Percentiles rank a stretch among this genome's conserved stretches.
Conservation (phyloP, 2,888 invertebrate genomes). For the Drosophila dives region DNA sequence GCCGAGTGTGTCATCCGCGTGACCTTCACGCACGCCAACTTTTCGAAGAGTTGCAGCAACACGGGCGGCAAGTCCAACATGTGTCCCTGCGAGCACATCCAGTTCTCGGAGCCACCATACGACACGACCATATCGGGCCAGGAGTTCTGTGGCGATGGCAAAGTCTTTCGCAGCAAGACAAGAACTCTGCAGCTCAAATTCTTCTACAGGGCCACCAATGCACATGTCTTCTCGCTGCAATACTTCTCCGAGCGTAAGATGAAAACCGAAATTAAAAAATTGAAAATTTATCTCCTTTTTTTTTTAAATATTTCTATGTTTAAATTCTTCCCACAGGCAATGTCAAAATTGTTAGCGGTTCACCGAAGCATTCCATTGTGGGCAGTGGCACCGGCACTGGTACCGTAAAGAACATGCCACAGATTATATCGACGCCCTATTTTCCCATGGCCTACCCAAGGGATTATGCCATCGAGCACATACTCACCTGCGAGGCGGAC, state of each 20-base stretch:
- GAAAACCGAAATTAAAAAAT: not conserved
- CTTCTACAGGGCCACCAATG: conserved; percentile 87
- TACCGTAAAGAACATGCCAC: conserved; percentile 84
- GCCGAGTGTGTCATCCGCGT: conserved; percentile 88
- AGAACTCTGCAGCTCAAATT: conserved; percentile 87
- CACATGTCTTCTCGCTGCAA: conserved; percentile 88
- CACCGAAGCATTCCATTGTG: conserved; percentile 83
- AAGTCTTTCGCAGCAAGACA: conserved; percentile 87
- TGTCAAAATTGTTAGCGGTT: conserved; percentile 86
- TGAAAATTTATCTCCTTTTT: not conserved
- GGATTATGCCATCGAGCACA: conserved; percentile 88
- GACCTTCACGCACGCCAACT: conserved; percentile 83
- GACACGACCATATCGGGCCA: conserved; percentile 87
- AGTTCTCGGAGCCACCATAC: conserved; percentile 88
- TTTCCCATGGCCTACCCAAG: conserved; percentile 89
- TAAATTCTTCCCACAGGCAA: conserved; percentile 85
- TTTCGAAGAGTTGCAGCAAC: conserved; percentile 83
- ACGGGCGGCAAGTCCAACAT: conserved; percentile 78
- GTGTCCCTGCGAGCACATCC: conserved; percentile 87
- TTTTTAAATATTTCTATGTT: no score
- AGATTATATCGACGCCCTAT: conserved; percentile 88
- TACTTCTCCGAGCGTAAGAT: conserved; percentile 88
- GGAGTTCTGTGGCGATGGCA: conserved; percentile 87
- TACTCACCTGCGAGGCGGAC: conserved; percentile 87
- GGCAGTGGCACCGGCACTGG: conserved; percentile 83